Evolutionary conservation across 2,888 invertebrate genomes (phyloP).

Genomic region (Malachius bipustulatus): DNA sequence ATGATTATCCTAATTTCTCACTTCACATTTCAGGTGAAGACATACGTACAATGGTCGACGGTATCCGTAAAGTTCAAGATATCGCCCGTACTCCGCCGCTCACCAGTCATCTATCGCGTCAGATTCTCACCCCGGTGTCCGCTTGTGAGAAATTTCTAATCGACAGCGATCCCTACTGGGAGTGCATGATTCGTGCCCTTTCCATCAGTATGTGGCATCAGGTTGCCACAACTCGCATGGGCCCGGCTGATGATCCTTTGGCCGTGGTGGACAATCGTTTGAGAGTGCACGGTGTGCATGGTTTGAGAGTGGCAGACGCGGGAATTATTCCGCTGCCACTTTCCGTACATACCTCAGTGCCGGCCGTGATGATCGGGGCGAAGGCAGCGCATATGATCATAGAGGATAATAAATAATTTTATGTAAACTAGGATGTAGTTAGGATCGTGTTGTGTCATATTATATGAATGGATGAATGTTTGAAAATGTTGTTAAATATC

Average conservation of each 20-base stretch:
- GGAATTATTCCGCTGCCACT: conserved; percentile 44
- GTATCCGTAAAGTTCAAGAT: conserved; percentile 40
- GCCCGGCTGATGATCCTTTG: conserved; percentile 38
- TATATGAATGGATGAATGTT: not conserved
- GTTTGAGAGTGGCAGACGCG: conserved; percentile 43
- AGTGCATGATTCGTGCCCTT: conserved; percentile 39
- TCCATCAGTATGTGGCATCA: conserved; percentile 42
- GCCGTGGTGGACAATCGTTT: conserved; percentile 46
- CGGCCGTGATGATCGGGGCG: conserved; percentile 45
- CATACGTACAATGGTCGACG: conserved; percentile 29
- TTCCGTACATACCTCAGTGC: conserved; percentile 42
- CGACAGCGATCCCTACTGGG: conserved; percentile 41
- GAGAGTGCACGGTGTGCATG: conserved; percentile 40
- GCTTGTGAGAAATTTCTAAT: conserved; percentile 38
- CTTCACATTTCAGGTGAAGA: no score
- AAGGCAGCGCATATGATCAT: conserved; percentile 44
- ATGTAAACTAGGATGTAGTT: not conserved
- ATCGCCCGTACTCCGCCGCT: conserved; percentile 39
- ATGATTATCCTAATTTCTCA: no score
- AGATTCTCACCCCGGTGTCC: conserved; percentile 38
- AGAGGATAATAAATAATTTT: conserved; percentile 33
- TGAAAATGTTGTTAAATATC: not conserved
- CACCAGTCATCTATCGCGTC: conserved; percentile 34
- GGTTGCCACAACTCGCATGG: conserved; percentile 46
- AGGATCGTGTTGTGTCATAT: not conserved